Base-by-base conservation (phyloP, 37 sponge, comb jelly and placozoan species). In the Hexactinellida sp. region DNA sequence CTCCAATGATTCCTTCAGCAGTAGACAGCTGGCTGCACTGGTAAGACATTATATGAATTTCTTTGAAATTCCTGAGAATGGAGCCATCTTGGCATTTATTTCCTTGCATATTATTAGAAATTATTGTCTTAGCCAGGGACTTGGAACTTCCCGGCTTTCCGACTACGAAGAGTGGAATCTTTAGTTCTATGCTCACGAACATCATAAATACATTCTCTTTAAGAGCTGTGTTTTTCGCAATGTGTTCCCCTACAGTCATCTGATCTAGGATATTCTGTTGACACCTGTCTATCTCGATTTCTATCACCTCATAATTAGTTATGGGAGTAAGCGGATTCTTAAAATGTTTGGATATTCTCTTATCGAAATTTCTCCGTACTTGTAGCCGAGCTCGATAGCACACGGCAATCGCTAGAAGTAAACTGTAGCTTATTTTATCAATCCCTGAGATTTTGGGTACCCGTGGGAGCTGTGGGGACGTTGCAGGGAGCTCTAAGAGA, bases 11-110 rank as follows among this genome's bases (percentile, higher is more conserved):
- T 84, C 92, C 90, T 55, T 92, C 88, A 30, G 94, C 87, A 37
- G 94, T 94, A 36, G 93, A 90, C 39, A 94, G 84, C 54, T 92
- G 94, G 86, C 94, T 94, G 82, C 94, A 94, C 87, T 94, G 94
- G 83, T 94, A 94, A 5, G 94, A 90, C 83, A 94, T 88, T 47
- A 94, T 92, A 34, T 92, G 89, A 0, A 91, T 90, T 88, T 89
- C 47, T 28, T 54, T 36, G 55, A 39, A 38, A 23, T 63, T 63
- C 30, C 30, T 63, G 5, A 63, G 76, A 63, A 63, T 23, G 34
- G 28, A 25, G 5, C 13, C 13, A 63, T 63, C 76, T 32, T 10
- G 32, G 34, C 76, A 89, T 21, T 16, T 36, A 19, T 82, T 55
- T 34, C 91, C 91, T 21, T 38, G 83, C 91, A 90, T 90, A 34